phyloP scores from a whole-genome alignment of 2,888 invertebrate genomes.

The Ariolimax columbianus region DNA sequence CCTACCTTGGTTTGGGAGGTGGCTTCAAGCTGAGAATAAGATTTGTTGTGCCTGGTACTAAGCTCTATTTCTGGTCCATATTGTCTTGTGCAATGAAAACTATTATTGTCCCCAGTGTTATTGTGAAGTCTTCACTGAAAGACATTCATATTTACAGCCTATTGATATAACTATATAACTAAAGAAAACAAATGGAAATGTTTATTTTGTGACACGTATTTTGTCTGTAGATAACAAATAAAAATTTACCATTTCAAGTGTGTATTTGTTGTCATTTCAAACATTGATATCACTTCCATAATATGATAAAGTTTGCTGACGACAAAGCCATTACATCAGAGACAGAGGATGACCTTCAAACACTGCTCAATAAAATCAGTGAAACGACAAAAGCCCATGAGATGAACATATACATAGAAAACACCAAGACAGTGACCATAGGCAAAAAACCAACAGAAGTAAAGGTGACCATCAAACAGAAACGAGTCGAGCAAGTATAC shows the following conservation, averaged over 20 bases:
- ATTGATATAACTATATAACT: slow-evolving; percentile 30
- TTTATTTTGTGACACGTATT: slow-evolving; percentile 36
- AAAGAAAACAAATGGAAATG: slow-evolving; percentile 26
- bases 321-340: too few species aligned
- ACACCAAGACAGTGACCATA: too few species aligned
- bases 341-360: too few species aligned
- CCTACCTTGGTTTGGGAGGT: neutral
- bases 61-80: neutral
- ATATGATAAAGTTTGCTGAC: too few species aligned
- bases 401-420: too few species aligned
- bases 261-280: neutral
- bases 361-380: too few species aligned
- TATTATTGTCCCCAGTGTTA: neutral
- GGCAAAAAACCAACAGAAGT: too few species aligned
- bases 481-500: too few species aligned
- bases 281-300: too few species aligned
- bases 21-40: neutral
- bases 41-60: neutral
- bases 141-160: neutral
- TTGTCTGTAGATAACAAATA: slow-evolving; percentile 33
- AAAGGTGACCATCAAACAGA: too few species aligned
- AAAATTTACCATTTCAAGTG: slow-evolving; percentile 31
- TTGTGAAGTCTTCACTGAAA: neutral
- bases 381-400: too few species aligned
- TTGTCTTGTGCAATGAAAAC: slow-evolving; percentile 28